phyloP scores from a whole-genome alignment of 2,797 vertebrate species.

The Aeoliscus strigatus region DNA sequence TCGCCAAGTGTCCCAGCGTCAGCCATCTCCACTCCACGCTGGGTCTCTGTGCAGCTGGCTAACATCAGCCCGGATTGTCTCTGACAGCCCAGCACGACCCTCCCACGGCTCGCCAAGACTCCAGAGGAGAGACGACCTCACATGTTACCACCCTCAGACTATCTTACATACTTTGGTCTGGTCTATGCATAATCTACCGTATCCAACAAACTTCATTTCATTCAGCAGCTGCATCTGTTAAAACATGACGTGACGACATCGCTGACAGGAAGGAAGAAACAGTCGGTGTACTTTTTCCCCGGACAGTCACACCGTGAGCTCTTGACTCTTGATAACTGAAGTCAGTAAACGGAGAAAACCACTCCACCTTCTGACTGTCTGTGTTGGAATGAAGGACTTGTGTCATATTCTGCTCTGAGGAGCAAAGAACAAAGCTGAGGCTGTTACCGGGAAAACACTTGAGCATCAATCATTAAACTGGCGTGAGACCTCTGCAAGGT shows the following conservation, averaged over 20 bases:
- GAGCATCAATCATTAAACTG: no score
- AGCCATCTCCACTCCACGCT: constrained; percentile 27
- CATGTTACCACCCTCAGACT: no score
- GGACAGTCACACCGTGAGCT: constrained; percentile 12
- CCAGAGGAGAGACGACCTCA: constrained; percentile 12
- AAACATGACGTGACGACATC: background rate
- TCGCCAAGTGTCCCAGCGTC: constrained; percentile 27
- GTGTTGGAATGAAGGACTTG: no score
- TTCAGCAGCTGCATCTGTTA: constrained; percentile 30
- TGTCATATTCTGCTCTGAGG: no score
- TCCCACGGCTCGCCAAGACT: constrained; percentile 14
- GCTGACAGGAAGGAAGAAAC: no score
- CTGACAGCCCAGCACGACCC: constrained; percentile 33
- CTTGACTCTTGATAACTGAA: constrained; percentile 18
- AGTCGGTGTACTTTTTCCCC: no score
- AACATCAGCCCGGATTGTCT: constrained; percentile 44
- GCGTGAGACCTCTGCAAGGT: no score
- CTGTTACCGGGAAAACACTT: no score
- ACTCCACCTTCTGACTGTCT: no score
- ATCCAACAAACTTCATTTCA: constrained; percentile 45
- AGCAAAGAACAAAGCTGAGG: no score
- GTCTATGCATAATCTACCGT: constrained; percentile 42
- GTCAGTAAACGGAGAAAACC: constrained; percentile 23
- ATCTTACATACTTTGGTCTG: no score
- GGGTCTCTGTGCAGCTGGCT: constrained; percentile 47